Percentiles rank a stretch among this genome's conserved stretches.
These are phyloP conservation scores for Engraulis encrasicolus DNA, from an alignment of 2,113 vertebrate species.

Conservation along the genomic window DNA sequence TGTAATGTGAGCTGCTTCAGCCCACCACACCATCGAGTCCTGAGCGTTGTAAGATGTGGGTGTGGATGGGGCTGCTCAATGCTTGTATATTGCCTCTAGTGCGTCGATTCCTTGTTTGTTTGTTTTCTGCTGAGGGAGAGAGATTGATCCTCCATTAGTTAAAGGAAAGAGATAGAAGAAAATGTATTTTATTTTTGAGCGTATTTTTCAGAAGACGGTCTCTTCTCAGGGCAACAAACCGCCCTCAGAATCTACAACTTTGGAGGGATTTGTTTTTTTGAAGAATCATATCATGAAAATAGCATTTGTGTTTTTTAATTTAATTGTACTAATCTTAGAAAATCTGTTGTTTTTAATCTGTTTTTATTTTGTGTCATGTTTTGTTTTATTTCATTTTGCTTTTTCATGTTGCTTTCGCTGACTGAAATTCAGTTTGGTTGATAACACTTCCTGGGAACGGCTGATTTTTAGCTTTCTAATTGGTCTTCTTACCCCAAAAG, in stretches of 20 bases:
- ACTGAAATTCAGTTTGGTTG: constrained; percentile 78
- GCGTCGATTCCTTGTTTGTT: constrained; percentile 29
- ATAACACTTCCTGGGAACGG: constrained; percentile 67
- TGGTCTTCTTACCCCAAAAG: constrained; percentile 52
- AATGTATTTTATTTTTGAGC: constrained; percentile 31
- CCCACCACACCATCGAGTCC: constrained; percentile 53
- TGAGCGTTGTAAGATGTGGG: constrained; percentile 39
- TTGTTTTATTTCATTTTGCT: constrained; percentile 25
- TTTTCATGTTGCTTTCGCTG: constrained; percentile 63
- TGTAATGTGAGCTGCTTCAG: constrained; percentile 73
- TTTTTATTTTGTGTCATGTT: constrained; percentile 38
- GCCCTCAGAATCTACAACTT: constrained; percentile 55
- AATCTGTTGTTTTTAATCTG: constrained; percentile 24
- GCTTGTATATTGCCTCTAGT: constrained; percentile 71
- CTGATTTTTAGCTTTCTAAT: constrained; percentile 53
- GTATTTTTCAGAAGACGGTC: constrained; percentile 43
- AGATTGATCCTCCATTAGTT: constrained; percentile 25
- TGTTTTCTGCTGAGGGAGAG: constrained; percentile 13
- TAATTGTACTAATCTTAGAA: constrained; percentile 70
- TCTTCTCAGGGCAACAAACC: constrained; percentile 48
- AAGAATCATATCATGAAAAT: constrained; percentile 59
- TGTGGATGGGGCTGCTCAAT: constrained; percentile 60
- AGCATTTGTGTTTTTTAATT: constrained; percentile 65
- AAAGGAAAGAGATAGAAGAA: not conserved
- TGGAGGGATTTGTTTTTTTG: constrained; percentile 50